phyloP scores from a whole-genome alignment of 2,888 invertebrate genomes.

The Pseudococcus viburni region DNA sequence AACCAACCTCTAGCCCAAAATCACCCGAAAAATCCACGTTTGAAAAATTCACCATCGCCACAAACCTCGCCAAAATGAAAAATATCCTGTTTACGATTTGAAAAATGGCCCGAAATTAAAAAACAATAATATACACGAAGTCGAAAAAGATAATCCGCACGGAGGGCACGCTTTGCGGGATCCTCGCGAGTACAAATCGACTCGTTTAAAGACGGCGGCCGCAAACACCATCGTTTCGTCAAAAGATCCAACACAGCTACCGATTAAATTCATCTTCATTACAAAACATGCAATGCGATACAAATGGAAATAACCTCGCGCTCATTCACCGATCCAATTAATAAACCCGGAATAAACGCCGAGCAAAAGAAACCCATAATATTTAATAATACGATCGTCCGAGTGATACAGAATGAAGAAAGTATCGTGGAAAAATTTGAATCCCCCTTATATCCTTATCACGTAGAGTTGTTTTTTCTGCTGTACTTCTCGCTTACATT shows the following conservation, averaged over 20 bases:
- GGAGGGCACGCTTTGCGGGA: not conserved
- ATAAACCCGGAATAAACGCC: not conserved
- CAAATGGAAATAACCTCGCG: slow-evolving; percentile 36
- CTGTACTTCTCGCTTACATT: slow-evolving; percentile 48
- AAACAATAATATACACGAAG: not conserved
- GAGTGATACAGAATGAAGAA: not conserved
- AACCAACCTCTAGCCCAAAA: no score
- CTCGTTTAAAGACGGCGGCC: not conserved
- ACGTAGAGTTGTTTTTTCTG: slow-evolving; percentile 8
- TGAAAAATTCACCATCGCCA: not conserved
- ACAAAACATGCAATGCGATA: slow-evolving; percentile 41
- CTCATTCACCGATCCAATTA: slow-evolving; percentile 43
- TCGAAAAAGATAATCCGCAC: not conserved
- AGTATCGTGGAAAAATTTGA: not conserved
- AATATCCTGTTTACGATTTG: not conserved
- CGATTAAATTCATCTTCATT: slow-evolving; percentile 49
- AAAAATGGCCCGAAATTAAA: not conserved
- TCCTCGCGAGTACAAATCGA: not conserved
- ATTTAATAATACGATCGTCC: not conserved
- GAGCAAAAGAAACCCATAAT: not conserved
- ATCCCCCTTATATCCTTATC: slow-evolving; percentile 13
- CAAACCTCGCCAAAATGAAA: not conserved
- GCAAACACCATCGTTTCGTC: not conserved
- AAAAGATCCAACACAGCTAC: slow-evolving; percentile 44
- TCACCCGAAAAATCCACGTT: not conserved